Percentiles rank a stretch among this genome's conserved stretches.
Conservation (phyloP, 2,113 vertebrate genomes). For the Ammodytes marinus region DNA sequence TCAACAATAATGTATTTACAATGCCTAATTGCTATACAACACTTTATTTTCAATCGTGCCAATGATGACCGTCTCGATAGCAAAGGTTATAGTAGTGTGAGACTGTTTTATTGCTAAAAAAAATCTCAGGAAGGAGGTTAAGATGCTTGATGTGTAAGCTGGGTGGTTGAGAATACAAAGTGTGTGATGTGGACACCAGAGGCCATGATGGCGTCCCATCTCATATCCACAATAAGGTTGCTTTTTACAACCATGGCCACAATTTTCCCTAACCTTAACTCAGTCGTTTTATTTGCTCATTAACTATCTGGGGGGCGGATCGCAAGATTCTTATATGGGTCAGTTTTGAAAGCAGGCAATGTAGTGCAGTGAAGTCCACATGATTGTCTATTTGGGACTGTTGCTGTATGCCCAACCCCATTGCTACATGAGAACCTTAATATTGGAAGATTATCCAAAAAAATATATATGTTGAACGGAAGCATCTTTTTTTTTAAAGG, state of each 20-base stretch:
- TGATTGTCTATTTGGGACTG: not conserved
- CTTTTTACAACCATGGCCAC: not conserved
- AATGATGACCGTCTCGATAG: not conserved
- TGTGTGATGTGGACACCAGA: conserved; percentile 8
- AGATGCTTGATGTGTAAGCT: not conserved
- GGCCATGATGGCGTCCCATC: not conserved
- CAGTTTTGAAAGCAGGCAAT: not conserved
- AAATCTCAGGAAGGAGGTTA: not conserved
- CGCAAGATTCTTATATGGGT: not conserved
- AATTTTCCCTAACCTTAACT: not conserved
- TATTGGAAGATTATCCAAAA: not conserved
- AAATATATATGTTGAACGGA: too few relatives aligned
- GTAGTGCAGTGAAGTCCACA: not conserved
- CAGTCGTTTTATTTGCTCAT: not conserved
- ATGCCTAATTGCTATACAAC: not conserved
- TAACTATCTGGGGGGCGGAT: not conserved
- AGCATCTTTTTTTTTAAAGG: not conserved
- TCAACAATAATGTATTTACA: not conserved
- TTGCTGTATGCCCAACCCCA: not conserved
- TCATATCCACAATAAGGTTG: not conserved
- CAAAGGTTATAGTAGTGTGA: not conserved
- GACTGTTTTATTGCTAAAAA: conserved; percentile 2
- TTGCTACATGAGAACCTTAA: not conserved
- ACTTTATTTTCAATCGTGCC: not conserved
- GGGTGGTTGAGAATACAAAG: conserved; percentile 4